These are phyloP conservation scores for Trachythela sp. DNA, from an alignment of 64 coral and sea anemone genomes.

Conservation along the genomic window DNA sequence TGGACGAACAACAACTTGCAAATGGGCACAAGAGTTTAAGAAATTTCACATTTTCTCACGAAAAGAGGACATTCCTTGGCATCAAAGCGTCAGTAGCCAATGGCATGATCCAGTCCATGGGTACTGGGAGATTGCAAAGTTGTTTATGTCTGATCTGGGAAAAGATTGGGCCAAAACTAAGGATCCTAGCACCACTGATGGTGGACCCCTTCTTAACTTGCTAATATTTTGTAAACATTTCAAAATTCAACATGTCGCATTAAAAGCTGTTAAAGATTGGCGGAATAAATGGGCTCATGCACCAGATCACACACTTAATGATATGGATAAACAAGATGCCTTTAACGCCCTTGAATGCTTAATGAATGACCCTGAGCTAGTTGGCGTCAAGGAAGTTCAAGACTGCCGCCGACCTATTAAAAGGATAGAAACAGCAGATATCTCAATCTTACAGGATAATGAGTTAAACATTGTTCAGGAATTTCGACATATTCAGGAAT, in stretches of 20 bases:
- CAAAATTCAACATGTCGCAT: background rate
- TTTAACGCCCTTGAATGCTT: background rate
- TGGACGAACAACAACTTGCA: background rate
- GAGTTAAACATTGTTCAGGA: background rate
- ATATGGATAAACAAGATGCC: background rate
- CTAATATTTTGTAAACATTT: background rate
- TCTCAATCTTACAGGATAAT: background rate
- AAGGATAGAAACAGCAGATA: background rate
- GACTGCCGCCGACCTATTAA: background rate
- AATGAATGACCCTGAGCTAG: background rate
- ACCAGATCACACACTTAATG: background rate
- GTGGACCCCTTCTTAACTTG: background rate
- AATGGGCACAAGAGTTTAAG: background rate
- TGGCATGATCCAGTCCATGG: background rate
- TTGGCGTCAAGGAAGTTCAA: background rate
- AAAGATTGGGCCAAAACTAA: background rate
- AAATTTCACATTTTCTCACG: background rate
- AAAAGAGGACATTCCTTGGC: background rate
- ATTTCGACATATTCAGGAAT: background rate
- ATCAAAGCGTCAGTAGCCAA: background rate
- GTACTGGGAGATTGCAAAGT: background rate
- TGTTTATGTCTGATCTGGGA: background rate
- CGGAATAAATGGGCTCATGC: background rate
- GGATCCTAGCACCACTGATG: background rate
- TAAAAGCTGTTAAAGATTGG: background rate